A percentile compares a stretch with the other conserved stretches of the same genome.
phyloP scores from a whole-genome alignment of 2,113 vertebrate genomes.

The Corythoichthys intestinalis region DNA sequence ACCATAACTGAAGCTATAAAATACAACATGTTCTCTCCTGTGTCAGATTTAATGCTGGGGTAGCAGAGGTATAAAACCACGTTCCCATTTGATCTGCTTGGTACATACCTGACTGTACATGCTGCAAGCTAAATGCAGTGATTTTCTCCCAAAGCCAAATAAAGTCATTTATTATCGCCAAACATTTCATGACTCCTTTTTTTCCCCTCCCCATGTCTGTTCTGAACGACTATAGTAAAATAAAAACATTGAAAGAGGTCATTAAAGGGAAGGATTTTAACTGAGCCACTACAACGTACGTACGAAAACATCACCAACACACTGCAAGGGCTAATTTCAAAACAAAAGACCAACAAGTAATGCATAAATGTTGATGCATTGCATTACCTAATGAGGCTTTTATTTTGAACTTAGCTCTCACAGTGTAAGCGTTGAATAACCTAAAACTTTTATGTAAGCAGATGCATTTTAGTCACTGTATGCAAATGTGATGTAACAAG shows the following conservation, averaged over 20 bases:
- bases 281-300: too few species aligned
- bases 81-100: constrained; percentile 57
- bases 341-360: too few species aligned
- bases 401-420: too few species aligned
- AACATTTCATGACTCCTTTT: constrained; percentile 12
- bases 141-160: constrained; percentile 76
- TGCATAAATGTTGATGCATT: too few species aligned
- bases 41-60: constrained; percentile 50
- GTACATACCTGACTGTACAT: constrained; percentile 61
- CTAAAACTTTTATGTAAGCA: too few species aligned
- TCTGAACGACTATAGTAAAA: background rate
- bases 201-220: background rate
- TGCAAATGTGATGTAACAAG: too few species aligned
- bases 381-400: too few species aligned
- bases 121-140: constrained; percentile 70
- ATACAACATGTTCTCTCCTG: constrained; percentile 42
- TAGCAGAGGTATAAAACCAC: constrained; percentile 47
- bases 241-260: background rate
- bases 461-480: too few species aligned
- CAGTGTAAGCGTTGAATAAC: too few species aligned
- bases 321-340: too few species aligned
- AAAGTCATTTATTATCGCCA: constrained; percentile 77
- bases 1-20: constrained; percentile 57
- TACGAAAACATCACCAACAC: too few species aligned
- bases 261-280: too few species aligned